Evolutionary conservation across 2,797 vertebrate species (phyloP), one percentile per base, ranked within the genome.

Genomic region (Enteromius anoplus): DNA sequence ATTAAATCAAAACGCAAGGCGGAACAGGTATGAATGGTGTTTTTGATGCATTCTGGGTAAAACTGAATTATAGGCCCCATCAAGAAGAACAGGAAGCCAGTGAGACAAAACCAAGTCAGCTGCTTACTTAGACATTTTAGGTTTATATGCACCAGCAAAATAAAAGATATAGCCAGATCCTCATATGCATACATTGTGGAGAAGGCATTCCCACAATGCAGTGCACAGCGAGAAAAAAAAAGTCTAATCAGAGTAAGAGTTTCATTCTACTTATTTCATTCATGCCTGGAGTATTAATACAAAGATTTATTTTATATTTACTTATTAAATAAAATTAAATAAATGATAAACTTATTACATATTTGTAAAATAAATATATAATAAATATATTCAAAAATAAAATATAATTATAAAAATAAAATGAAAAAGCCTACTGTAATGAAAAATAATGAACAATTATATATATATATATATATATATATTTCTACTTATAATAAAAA

Each of bases 1-100:
- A 60, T 80, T 80, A 80, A 60, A 71, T 45, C 53, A 71, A 62
- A 80, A 71, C 40, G 0, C 19, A 80, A 17, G 60, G 66, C 1
- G 42, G 71, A 49, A 62, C 12, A 47, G 64, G 42, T 66, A 34
- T 42, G 65, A 58, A 58, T 62, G 53, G 19, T 9, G 66, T n/a
- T 34, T 60, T 29, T 71, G 78, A 71, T 80, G 78, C 78, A 80
- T 60, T 80, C 51, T 45, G 66, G 53, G 37, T 70, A 71, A 42
- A 71, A 68, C 1, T 0, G 45, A 68, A 68, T 53, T 79, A 68
- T 29, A 80, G 40, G 53, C 68, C 19, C 47, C 66, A 34, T 80
- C 29, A 71, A 17, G 23, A 51, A 11, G 19, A 64, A 51, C 29
- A 83, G 21, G 60, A 66, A 78, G 45, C 7, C 29, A 53, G 17